Percentiles rank a stretch among this genome's conserved stretches.
Conservation (phyloP, 53 echinoderm and acorn worm genomes). For the Crossaster papposus region DNA sequence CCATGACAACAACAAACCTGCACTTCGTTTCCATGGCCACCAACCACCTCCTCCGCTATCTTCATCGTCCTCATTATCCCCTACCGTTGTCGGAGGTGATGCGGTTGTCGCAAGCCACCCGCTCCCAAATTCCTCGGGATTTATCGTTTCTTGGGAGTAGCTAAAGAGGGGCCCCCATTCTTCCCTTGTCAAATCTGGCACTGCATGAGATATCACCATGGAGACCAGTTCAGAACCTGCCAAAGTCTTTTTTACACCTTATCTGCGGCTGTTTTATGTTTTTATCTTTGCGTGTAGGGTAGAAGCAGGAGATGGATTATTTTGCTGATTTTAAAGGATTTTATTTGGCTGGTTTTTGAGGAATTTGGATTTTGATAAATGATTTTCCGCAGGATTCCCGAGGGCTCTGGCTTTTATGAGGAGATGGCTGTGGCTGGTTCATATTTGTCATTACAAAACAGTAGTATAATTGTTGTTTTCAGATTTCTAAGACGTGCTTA, state of each 20-base stretch:
- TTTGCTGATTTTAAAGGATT: conserved; percentile 5
- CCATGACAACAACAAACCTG: conserved; percentile 63
- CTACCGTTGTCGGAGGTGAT: conserved; percentile 17
- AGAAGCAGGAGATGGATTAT: conserved; percentile 29
- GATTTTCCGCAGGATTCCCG: background rate
- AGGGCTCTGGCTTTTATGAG: background rate
- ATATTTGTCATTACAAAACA: background rate
- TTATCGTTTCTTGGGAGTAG: conserved; percentile 23
- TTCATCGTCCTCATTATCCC: conserved; percentile 37
- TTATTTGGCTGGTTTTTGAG: no score
- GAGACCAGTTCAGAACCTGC: conserved; percentile 59
- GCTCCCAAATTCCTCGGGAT: conserved; percentile 51
- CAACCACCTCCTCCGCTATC: conserved; percentile 58
- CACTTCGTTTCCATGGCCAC: conserved; percentile 73
- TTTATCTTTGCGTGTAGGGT: background rate
- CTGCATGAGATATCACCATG: conserved; percentile 61
- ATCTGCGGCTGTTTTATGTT: conserved; percentile 10
- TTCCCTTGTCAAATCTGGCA: conserved; percentile 47
- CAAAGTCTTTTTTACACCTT: conserved; percentile 1
- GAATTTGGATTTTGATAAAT: background rate
- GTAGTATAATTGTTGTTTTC: background rate
- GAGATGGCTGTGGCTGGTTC: conserved; percentile 21
- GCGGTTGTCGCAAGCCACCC: conserved; percentile 44
- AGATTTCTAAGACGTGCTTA: background rate
- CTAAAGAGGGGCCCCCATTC: conserved; percentile 47